phyloP scores from a whole-genome alignment of 2,888 invertebrate genomes.

The Lasioglossum calceatum region DNA sequence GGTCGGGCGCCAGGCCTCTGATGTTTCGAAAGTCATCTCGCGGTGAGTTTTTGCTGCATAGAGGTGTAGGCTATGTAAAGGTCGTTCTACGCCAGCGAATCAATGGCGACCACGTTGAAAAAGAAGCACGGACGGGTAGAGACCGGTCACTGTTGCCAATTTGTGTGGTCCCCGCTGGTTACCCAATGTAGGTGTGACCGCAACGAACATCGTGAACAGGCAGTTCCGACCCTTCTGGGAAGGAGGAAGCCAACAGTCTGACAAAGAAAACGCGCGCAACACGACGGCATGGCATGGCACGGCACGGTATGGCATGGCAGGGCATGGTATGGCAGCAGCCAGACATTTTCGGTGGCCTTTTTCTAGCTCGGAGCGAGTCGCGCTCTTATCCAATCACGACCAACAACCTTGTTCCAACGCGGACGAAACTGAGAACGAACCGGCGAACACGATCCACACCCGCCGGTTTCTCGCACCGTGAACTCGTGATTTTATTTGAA shows the following conservation, averaged over 20 bases:
- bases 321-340: background rate
- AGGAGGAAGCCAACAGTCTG: slow-evolving; percentile 63
- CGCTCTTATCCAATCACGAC: slow-evolving; percentile 23
- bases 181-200: slow-evolving; percentile 76
- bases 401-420: background rate
- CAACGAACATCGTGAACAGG: slow-evolving; percentile 77
- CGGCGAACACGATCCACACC: background rate
- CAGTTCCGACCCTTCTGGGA: slow-evolving; percentile 77
- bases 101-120: slow-evolving; percentile 39
- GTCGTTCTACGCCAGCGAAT: slow-evolving; percentile 67
- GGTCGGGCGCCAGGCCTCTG: slow-evolving; percentile 76
- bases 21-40: slow-evolving; percentile 77
- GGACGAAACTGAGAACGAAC: background rate
- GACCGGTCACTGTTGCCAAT: slow-evolving; percentile 58
- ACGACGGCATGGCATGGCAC: slow-evolving; percentile 32
- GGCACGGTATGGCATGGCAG: too few relatives aligned
- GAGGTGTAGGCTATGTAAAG: slow-evolving; percentile 77
- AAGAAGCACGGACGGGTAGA: slow-evolving; percentile 48
- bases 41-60: slow-evolving; percentile 73
- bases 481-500: background rate
- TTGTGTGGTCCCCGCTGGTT: slow-evolving; percentile 69
- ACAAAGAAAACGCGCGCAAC: slow-evolving; percentile 69
- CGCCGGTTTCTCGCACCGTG: background rate
- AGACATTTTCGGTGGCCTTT: slow-evolving; percentile 47
- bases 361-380: slow-evolving; percentile 18